These are phyloP conservation scores for Leptinotarsa tumamoca DNA, from an alignment of 2,888 invertebrate genomes.

Conservation along the genomic window DNA sequence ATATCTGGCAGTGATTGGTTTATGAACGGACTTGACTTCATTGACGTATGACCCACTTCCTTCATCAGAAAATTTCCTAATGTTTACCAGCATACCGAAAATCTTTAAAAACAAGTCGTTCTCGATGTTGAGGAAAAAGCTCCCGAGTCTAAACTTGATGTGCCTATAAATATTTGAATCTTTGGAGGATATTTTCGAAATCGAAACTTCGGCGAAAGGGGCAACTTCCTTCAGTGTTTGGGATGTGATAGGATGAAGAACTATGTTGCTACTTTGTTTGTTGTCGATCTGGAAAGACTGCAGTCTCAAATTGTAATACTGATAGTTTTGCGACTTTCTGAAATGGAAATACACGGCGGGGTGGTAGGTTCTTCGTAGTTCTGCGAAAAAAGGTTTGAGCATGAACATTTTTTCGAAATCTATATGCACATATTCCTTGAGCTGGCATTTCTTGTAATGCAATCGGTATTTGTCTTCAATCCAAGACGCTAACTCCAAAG, in stretches of 20 bases:
- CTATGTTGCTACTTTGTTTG: constrained; percentile 59
- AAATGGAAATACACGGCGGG: constrained; percentile 82
- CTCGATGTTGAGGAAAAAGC: constrained; percentile 78
- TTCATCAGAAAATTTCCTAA: constrained; percentile 72
- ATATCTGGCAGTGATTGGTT: constrained; percentile 69
- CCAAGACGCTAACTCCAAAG: constrained; percentile 83
- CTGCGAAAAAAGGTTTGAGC: constrained; percentile 87
- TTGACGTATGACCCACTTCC: constrained; percentile 67
- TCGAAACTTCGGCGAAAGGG: constrained; percentile 73
- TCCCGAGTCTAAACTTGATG: constrained; percentile 74
- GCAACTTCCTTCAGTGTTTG: constrained; percentile 69
- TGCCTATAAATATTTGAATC: constrained; percentile 72
- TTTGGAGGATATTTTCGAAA: constrained; percentile 69
- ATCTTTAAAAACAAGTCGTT: constrained; percentile 76
- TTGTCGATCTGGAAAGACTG: constrained; percentile 82
- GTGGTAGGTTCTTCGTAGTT: constrained; percentile 77
- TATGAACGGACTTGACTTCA: constrained; percentile 70
- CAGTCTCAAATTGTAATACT: constrained; percentile 76
- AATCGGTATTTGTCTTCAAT: constrained; percentile 82
- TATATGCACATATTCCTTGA: constrained; percentile 83
- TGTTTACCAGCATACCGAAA: constrained; percentile 70
- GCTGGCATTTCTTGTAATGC: constrained; percentile 77
- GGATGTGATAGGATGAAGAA: constrained; percentile 67
- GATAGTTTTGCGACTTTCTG: constrained; percentile 77
- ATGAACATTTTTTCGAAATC: constrained; percentile 88